Evolutionary conservation across 2,888 invertebrate species (phyloP).

Genomic region (Cheilosia scutellata): DNA sequence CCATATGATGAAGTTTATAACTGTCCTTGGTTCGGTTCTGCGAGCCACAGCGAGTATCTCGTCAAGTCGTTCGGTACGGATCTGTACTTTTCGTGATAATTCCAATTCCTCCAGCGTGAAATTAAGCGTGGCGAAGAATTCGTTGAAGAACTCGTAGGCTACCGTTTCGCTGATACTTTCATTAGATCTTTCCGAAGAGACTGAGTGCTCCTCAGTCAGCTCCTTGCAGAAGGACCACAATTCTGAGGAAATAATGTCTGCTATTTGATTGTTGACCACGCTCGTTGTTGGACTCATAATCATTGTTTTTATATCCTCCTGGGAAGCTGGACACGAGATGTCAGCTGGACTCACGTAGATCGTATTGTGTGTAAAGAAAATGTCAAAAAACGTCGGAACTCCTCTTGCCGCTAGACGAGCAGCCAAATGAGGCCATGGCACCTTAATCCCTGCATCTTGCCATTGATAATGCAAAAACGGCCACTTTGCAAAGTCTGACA

Average conservation of each 20-base stretch:
- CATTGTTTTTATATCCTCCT: conserved; percentile 71
- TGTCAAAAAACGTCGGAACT: conserved; percentile 78
- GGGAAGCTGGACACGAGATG: conserved; percentile 77
- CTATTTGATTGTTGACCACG: conserved; percentile 78
- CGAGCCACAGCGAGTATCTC: conserved; percentile 77
- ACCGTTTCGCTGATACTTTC: conserved; percentile 71
- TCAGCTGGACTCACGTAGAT: conserved; percentile 79
- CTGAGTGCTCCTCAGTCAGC: conserved; percentile 66
- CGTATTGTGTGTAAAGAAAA: conserved; percentile 81
- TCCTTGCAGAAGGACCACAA: conserved; percentile 79
- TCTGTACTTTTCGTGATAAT: conserved; percentile 78
- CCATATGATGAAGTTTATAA: conserved; percentile 82
- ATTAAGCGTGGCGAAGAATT: conserved; percentile 77
- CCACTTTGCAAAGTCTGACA: conserved; percentile 78
- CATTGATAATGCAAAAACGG: conserved; percentile 81
- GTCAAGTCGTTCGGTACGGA: conserved; percentile 77
- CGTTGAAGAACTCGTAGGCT: conserved; percentile 78
- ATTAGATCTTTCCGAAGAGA: conserved; percentile 20
- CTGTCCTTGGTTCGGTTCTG: conserved; percentile 79
- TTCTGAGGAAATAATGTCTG: conserved; percentile 79
- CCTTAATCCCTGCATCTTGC: conserved; percentile 75
- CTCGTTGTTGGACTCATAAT: conserved; percentile 75
- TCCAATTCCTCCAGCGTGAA: conserved; percentile 78
- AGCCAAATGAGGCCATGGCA: conserved; percentile 79
- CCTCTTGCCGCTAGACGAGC: conserved; percentile 80